Conservation (phyloP, 2,797 vertebrate species). For the Poeciliopsis infans region DNA sequence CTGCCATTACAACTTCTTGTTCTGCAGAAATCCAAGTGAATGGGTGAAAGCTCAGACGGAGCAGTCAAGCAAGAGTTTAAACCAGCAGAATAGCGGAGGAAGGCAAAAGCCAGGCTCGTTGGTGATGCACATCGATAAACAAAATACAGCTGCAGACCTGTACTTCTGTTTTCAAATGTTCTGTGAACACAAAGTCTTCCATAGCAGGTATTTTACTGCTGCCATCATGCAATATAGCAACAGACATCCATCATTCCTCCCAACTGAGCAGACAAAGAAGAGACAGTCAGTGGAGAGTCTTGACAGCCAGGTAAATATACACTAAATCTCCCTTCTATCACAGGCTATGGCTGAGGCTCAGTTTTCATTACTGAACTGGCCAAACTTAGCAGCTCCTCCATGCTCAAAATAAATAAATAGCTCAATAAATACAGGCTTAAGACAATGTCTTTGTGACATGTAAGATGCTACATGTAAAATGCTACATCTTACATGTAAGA, state of each 20-base stretch:
- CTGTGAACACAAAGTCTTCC: conserved; percentile 13
- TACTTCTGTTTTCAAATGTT: conserved; percentile 9
- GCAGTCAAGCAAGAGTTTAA: too few species aligned
- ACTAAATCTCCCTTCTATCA: conserved; percentile 43
- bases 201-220: conserved; percentile 35
- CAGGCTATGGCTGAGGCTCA: conserved; percentile 5
- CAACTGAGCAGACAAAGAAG: conserved; percentile 55
- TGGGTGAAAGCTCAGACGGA: too few species aligned
- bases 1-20: too few species aligned
- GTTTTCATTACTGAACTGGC: conserved; percentile 20
- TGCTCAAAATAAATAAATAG: conserved; percentile 30
- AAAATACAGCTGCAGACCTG: conserved; percentile 10
- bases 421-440: conserved; percentile 23
- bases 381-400: conserved; percentile 37
- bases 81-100: too few species aligned
- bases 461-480: too few species aligned
- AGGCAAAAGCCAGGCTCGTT: not conserved
- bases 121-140: not conserved
- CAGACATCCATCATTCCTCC: conserved; percentile 59
- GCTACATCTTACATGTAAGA: too few species aligned
- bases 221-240: conserved; percentile 20
- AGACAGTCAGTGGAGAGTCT: conserved; percentile 41
- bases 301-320: conserved; percentile 44
- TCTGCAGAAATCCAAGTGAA: too few species aligned
- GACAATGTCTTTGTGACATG: conserved; percentile 1